These are phyloP conservation scores for Syrmaticus mikado DNA, from an alignment of 2,113 vertebrate genomes.

Conservation along the genomic window DNA sequence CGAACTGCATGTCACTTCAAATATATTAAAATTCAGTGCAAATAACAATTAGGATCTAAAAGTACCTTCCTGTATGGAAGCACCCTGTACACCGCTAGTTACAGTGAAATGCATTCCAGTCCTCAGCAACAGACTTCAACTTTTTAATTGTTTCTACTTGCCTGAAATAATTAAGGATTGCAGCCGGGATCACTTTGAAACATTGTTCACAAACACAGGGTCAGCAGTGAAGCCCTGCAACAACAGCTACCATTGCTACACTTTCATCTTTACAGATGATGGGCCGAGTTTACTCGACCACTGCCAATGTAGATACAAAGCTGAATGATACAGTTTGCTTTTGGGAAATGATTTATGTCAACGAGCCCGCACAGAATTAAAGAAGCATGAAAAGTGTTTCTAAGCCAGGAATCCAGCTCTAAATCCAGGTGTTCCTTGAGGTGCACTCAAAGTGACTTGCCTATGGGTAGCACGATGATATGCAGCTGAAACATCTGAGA, in stretches of 20 bases:
- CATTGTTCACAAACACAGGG: neutral
- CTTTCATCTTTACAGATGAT: neutral
- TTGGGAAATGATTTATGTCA: neutral
- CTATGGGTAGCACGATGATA: neutral
- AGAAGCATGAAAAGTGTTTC: neutral
- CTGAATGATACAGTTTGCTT: neutral
- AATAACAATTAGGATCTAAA: constrained; percentile 30
- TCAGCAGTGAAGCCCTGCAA: neutral
- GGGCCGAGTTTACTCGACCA: neutral
- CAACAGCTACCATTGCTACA: neutral
- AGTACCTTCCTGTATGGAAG: neutral
- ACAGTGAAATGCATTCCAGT: neutral
- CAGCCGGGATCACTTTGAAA: neutral
- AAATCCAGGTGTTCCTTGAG: constrained; percentile 48
- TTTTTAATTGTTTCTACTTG: neutral
- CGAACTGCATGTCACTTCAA: neutral
- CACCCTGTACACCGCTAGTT: neutral
- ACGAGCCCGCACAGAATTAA: neutral
- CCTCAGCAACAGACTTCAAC: neutral
- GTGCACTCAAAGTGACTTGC: neutral
- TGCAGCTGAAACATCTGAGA: neutral
- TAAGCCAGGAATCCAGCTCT: neutral
- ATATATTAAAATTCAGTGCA: neutral
- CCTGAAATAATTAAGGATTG: neutral
- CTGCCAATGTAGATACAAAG: neutral